Evolutionary conservation across 2,888 invertebrate genomes (phyloP).

Genomic region (Agrotis puta): DNA sequence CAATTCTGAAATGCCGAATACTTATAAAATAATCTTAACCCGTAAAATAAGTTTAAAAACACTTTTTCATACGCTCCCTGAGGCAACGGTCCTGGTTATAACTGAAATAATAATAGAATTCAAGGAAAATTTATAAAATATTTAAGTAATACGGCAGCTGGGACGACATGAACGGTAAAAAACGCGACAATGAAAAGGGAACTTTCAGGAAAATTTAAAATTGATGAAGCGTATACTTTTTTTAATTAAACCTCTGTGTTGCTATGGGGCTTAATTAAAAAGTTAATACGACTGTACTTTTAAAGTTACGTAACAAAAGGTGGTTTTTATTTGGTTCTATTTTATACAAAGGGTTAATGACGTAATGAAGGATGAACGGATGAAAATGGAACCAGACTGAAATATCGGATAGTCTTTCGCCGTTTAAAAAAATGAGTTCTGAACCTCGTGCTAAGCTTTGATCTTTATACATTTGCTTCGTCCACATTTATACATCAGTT

Average conservation of each 20-base stretch:
- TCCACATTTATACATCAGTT: no score
- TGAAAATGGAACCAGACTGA: slow-evolving; percentile 6
- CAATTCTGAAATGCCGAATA: no score
- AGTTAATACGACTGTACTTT: slow-evolving; percentile 7
- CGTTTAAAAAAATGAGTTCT: neutral
- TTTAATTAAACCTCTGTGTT: slow-evolving; percentile 26
- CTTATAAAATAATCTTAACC: no score
- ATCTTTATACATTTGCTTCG: no score
- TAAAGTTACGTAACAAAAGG: neutral
- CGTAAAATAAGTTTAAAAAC: slow-evolving; percentile 26
- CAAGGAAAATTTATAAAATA: slow-evolving; percentile 35
- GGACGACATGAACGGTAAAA: slow-evolving; percentile 26
- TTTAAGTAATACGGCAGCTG: slow-evolving; percentile 32
- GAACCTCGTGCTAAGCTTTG: neutral
- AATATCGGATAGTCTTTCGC: no score
- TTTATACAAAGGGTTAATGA: neutral
- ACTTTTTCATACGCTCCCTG: slow-evolving; percentile 21
- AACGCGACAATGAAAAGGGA: slow-evolving; percentile 12
- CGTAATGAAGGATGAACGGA: neutral
- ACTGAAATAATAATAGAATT: slow-evolving; percentile 37
- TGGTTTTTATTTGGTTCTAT: slow-evolving; percentile 11
- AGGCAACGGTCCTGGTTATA: slow-evolving; percentile 17
- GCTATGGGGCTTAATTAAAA: slow-evolving; percentile 21
- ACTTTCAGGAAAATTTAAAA: slow-evolving; percentile 30
- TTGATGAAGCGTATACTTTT: slow-evolving; percentile 27